A percentile compares a stretch with the other conserved stretches of the same genome.
Evolutionary conservation across 2,113 vertebrate genomes (phyloP).

Genomic region (Meriones unguiculatus): DNA sequence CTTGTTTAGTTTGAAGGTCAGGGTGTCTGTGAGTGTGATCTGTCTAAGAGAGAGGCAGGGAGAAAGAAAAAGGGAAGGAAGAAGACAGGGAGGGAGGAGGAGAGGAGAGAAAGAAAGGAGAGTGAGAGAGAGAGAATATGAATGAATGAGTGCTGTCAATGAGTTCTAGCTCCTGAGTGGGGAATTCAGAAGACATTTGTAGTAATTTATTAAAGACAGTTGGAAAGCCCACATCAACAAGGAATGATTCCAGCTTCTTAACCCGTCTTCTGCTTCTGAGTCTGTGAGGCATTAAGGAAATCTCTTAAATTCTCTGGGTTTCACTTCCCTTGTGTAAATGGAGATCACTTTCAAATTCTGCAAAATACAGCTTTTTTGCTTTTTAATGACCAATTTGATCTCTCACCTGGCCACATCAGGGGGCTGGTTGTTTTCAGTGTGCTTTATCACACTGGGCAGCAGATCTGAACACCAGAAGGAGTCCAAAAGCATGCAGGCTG

Average conservation of each 20-base stretch:
- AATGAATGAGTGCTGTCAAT: neutral
- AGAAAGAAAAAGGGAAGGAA: fast-evolving
- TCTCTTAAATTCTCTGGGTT: neutral
- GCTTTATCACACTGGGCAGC: neutral
- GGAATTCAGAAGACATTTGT: neutral
- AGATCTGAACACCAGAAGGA: slow-evolving; percentile 7
- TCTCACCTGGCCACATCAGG: neutral
- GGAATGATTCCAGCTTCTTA: neutral
- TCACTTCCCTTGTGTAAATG: neutral
- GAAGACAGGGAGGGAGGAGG: neutral
- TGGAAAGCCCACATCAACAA: neutral
- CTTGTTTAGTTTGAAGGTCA: neutral
- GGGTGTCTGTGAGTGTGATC: neutral
- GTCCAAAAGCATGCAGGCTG: neutral
- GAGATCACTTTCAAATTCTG: neutral
- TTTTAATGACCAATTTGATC: neutral
- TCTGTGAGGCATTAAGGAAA: neutral
- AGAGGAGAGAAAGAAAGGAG: neutral
- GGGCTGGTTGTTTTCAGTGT: neutral
- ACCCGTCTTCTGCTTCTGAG: neutral
- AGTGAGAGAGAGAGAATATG: neutral
- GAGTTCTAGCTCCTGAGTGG: neutral
- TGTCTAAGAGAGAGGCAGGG: neutral
- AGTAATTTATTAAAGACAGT: neutral
- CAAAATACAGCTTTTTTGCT: neutral